Evolutionary conservation across 1,140 invertebrate genomes (phyloP).

Genomic region (Venturia canescens): DNA sequence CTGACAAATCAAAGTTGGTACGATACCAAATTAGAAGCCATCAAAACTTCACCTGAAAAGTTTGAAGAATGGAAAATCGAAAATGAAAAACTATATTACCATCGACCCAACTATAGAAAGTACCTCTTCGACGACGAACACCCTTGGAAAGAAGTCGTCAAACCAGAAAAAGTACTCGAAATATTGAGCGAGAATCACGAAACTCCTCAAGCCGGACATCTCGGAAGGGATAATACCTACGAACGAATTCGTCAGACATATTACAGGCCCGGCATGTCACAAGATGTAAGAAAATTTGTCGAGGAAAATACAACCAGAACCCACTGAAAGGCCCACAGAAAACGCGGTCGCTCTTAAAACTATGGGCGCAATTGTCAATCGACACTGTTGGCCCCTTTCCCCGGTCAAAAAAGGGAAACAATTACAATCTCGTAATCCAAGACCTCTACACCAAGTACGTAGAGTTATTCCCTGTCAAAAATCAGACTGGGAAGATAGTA

Average conservation of each 20-base stretch:
- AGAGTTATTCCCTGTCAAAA: constrained; percentile 35
- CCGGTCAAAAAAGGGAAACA: constrained; percentile 32
- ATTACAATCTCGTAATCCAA: constrained; percentile 21
- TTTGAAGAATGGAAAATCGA: constrained; percentile 38
- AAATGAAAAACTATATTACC: constrained; percentile 21
- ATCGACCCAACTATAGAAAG: constrained; percentile 24
- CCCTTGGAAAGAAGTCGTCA: constrained; percentile 34
- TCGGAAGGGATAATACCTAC: constrained; percentile 40
- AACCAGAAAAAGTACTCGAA: constrained; percentile 14
- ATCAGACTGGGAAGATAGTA: constrained; percentile 17
- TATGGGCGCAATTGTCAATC: constrained; percentile 33
- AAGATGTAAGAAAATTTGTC: constrained; percentile 23
- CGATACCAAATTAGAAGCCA: constrained; percentile 4
- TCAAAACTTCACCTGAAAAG: background rate
- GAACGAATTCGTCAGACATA: constrained; percentile 42
- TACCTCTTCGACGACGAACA: background rate
- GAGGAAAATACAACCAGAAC: constrained; percentile 42
- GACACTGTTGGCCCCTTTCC: constrained; percentile 28
- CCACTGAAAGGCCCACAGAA: constrained; percentile 14
- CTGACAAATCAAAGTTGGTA: constrained; percentile 23
- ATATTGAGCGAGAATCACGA: constrained; percentile 23
- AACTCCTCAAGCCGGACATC: constrained; percentile 34
- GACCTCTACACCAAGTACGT: constrained; percentile 48
- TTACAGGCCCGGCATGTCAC: too few species aligned
- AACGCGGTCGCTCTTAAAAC: constrained; percentile 13